Percentiles rank a stretch among this genome's conserved stretches.
Conservation (phyloP, 2,888 invertebrate genomes). For the Marronus borbonicus region DNA sequence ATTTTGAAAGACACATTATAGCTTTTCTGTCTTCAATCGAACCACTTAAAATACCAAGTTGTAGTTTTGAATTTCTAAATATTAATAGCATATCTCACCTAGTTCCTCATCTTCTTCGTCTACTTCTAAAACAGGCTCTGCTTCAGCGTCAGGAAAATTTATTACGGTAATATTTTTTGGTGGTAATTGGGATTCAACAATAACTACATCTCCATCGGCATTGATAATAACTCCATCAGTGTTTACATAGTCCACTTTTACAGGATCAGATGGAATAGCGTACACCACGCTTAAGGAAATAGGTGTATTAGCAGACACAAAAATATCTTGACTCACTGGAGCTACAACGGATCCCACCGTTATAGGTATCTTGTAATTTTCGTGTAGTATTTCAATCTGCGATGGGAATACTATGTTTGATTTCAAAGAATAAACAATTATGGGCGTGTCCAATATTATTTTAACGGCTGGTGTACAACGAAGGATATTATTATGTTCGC, state of each 20-base stretch:
- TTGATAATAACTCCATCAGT: constrained; percentile 60
- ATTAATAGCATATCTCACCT: constrained; percentile 58
- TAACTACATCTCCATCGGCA: constrained; percentile 63
- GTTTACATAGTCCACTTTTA: constrained; percentile 61
- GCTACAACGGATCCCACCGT: constrained; percentile 70
- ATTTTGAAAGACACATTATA: too few relatives aligned
- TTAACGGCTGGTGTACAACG: constrained; percentile 70
- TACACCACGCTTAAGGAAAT: constrained; percentile 68
- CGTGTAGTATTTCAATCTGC: constrained; percentile 67
- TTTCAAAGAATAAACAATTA: constrained; percentile 67
- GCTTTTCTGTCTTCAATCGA: too few relatives aligned
- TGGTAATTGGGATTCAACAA: constrained; percentile 64
- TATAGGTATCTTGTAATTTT: constrained; percentile 67
- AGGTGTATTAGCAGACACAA: constrained; percentile 65
- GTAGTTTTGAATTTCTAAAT: too few relatives aligned
- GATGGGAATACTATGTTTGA: constrained; percentile 69
- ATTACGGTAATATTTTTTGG: constrained; percentile 65
- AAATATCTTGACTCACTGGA: constrained; percentile 65
- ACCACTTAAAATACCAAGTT: too few relatives aligned
- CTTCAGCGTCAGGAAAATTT: constrained; percentile 64
- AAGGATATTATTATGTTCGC: constrained; percentile 61
- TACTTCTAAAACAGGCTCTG: constrained; percentile 63
- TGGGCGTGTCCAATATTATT: constrained; percentile 67
- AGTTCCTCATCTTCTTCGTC: constrained; percentile 67
- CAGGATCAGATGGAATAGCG: constrained; percentile 68